Conservation (phyloP, 2,797 vertebrate species). For the Hephaestus fuliginosus region DNA sequence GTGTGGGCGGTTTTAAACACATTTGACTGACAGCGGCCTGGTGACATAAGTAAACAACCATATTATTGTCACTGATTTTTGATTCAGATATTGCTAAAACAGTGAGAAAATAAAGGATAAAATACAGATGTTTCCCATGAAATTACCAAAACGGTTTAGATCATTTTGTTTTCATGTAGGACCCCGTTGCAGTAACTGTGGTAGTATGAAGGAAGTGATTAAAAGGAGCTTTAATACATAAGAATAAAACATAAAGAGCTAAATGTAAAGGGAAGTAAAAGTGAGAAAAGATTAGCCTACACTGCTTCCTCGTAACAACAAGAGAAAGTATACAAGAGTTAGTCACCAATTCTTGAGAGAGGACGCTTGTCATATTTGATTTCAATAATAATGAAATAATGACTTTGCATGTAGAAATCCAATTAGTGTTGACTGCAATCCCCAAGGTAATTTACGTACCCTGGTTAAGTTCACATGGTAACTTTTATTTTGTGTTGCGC, state of each 20-base stretch:
- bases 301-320: neutral
- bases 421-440: constrained; percentile 54
- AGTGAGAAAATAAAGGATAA: neutral
- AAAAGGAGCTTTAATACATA: neutral
- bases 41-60: neutral
- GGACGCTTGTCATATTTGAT: constrained; percentile 33
- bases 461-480: constrained; percentile 34
- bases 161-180: neutral
- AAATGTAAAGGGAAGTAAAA: neutral
- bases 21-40: constrained; percentile 8
- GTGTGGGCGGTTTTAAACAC: neutral
- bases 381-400: constrained; percentile 42
- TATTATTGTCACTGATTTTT: neutral
- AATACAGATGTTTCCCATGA: neutral
- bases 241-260: neutral
- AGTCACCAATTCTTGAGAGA: constrained; percentile 3
- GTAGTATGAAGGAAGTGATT: neutral
- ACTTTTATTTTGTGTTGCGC: constrained; percentile 34
- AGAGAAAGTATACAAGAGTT: neutral
- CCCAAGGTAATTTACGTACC: constrained; percentile 49
- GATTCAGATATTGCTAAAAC: neutral
- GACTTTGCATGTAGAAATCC: constrained; percentile 51
- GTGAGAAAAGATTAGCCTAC: neutral
- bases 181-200: no score
- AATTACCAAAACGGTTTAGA: neutral